Percentiles rank a stretch among this genome's conserved stretches.
These are phyloP conservation scores for Lycocerus yunnanus DNA, from an alignment of 2,888 invertebrate genomes.

Conservation along the genomic window DNA sequence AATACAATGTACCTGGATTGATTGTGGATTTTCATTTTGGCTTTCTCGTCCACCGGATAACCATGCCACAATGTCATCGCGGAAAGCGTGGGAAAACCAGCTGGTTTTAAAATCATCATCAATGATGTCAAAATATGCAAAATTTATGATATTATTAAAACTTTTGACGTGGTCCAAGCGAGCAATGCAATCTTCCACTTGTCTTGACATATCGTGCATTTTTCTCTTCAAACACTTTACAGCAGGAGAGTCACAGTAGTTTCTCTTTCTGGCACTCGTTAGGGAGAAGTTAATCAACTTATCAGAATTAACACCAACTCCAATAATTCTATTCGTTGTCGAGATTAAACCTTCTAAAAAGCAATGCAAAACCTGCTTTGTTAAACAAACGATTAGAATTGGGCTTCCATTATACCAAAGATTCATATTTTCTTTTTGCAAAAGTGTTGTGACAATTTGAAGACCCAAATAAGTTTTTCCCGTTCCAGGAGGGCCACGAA, in stretches of 20 bases:
- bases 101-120: conserved; percentile 42
- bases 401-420: conserved; percentile 59
- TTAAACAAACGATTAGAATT: conserved; percentile 79
- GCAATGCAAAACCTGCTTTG: conserved; percentile 87
- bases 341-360: conserved; percentile 73
- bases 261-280: conserved; percentile 47
- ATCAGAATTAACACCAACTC: conserved; percentile 71
- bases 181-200: too few relatives aligned
- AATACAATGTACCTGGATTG: too few relatives aligned
- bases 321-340: conserved; percentile 64
- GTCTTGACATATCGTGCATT: too few relatives aligned
- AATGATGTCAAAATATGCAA: conserved; percentile 37
- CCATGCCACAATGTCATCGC: too few relatives aligned
- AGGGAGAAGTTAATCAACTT: conserved; percentile 61
- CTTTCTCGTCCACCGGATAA: too few relatives aligned
- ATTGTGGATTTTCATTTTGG: too few relatives aligned
- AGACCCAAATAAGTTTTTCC: conserved; percentile 84
- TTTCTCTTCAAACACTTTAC: too few relatives aligned
- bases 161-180: too few relatives aligned
- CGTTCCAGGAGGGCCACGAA: conserved; percentile 89
- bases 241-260: too few relatives aligned
- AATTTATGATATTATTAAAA: conserved; percentile 44
- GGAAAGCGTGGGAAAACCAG: conserved; percentile 49
- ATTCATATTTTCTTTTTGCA: conserved; percentile 59
- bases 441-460: conserved; percentile 70